Base-by-base conservation (phyloP, 2,113 vertebrate genomes). In the Oplegnathus fasciatus region DNA sequence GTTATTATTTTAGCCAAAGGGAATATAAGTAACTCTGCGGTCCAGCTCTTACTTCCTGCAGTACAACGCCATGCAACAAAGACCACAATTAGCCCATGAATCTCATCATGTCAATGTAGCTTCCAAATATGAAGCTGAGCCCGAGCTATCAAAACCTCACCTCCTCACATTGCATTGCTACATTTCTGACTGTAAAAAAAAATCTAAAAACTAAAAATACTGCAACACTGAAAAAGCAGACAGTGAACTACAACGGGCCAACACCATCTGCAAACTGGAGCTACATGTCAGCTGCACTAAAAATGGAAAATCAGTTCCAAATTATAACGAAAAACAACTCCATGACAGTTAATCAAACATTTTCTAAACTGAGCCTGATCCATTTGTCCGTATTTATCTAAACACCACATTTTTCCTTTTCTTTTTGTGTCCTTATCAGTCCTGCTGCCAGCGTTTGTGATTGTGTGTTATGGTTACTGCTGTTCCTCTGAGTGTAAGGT, bases 401-500 rank as follows among this genome's bases (percentile, higher is more conserved):
- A 84, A 57, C 6, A 22, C 50, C 37, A 30, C 46, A 50, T 86
- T 84, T 86, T 79, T 61, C 14, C 17, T 42, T 73, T 74, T 80
- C 44, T 46, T 65, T 73, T 75, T 13, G 4, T 30, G 62, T 17
- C 57, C 84, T 93, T 86, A 92, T 95, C 89, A 77, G 54, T 67
- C 40, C 86, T 86, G 91, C 87, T 93, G 90, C 83, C 78, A 87
- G 76, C 78, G 71, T 93, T 93, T 92, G 79, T 82, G 78, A 85
- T 85, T 80, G 77, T 82, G 80, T 93, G 89, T 85, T 91, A 74
- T 94, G 90, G 93, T 91, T 92, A 91, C 94, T 85, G 91, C 81
- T 72, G 85, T 75, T 88, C 48, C 72, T 67, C 57, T 14, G 42
- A 80, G 69, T 22, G 40, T 7, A 26, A 82, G 58, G 66, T 86